A percentile compares a stretch with the other conserved stretches of the same genome.
phyloP scores from a whole-genome alignment of 35 echinoderm and acorn worm genomes.

The Holothuria glaberrima region DNA sequence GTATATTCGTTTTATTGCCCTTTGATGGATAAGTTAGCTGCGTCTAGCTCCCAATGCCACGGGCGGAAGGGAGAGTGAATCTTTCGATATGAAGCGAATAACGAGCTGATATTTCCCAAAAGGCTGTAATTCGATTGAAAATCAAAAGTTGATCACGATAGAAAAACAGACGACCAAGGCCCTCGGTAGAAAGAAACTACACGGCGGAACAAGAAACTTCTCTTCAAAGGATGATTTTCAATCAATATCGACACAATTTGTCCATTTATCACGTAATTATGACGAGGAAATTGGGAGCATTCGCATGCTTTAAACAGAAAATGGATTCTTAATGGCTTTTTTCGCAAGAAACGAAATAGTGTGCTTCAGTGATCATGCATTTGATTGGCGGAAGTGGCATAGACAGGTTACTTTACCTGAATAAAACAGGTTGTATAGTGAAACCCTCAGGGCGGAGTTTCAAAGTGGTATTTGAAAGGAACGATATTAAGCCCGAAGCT shows the following conservation, averaged over 20 bases:
- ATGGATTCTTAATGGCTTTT: constrained; percentile 14
- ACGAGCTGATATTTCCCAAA: background rate
- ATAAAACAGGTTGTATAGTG: too few relatives aligned
- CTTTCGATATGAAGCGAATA: too few relatives aligned
- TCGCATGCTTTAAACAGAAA: constrained; percentile 1
- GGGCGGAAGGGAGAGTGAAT: too few relatives aligned
- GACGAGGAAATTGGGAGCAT: constrained; percentile 20
- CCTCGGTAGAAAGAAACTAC: background rate
- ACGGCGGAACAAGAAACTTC: background rate
- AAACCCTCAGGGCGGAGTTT: too few relatives aligned
- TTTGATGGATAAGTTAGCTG: too few relatives aligned
- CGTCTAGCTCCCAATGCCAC: too few relatives aligned
- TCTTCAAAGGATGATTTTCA: constrained; percentile 22
- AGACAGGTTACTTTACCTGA: too few relatives aligned
- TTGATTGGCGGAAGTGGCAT: too few relatives aligned
- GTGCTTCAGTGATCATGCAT: too few relatives aligned
- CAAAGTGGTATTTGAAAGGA: too few relatives aligned
- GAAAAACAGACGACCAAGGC: constrained; percentile 9
- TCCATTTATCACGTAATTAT: constrained; percentile 7
- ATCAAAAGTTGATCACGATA: constrained; percentile 15
- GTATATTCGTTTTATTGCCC: too few relatives aligned
- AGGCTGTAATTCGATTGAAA: constrained; percentile 15
- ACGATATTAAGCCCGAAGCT: too few relatives aligned
- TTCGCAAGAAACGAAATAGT: background rate
- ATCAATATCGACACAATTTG: background rate